These are phyloP conservation scores for Furcifer pardalis DNA, from an alignment of 2,797 vertebrate species.

Conservation along the genomic window DNA sequence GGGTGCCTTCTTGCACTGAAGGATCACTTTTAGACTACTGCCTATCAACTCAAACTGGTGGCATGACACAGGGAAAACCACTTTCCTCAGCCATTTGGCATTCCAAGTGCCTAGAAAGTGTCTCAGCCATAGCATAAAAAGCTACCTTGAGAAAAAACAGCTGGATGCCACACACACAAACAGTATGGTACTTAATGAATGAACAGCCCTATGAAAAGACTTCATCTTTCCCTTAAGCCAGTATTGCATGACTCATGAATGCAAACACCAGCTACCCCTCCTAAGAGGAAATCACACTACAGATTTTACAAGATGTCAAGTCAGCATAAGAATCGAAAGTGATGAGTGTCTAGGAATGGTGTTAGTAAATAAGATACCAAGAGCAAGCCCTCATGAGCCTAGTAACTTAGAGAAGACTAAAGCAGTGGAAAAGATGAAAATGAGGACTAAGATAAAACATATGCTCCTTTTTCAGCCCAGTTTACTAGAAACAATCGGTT, in stretches of 20 bases:
- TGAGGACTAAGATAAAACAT: neutral
- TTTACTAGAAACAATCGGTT: neutral
- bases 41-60: neutral
- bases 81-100: too few species aligned
- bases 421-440: too few species aligned
- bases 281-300: neutral
- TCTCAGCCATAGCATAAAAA: neutral
- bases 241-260: neutral
- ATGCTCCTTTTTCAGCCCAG: neutral
- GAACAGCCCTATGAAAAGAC: neutral
- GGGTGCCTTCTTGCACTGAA: neutral
- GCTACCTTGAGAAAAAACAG: too few species aligned
- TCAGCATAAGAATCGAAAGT: neutral
- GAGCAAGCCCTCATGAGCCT: too few species aligned
- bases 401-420: neutral
- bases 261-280: neutral
- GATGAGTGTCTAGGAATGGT: neutral
- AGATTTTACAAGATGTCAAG: neutral
- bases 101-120: neutral
- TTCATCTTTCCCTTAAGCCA: neutral
- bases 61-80: too few species aligned
- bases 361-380: neutral
- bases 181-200: neutral
- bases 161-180: neutral
- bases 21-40: neutral